Evolutionary conservation across 2,797 vertebrate genomes (phyloP), one percentile per base, ranked within the genome.

Genomic region (Tragopan temminckii): DNA sequence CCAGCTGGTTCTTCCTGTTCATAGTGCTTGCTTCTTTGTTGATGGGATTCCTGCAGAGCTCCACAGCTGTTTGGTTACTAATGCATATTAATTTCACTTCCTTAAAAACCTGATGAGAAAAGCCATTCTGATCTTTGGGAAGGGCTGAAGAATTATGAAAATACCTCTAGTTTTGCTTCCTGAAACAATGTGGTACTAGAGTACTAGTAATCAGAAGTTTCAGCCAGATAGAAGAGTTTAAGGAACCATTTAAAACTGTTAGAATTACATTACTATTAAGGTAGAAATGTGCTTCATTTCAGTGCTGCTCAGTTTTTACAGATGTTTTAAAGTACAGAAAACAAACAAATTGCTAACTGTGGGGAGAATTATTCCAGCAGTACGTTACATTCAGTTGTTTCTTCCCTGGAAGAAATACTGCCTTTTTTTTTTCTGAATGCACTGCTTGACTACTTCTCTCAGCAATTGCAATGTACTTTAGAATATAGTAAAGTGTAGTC

Each of bases 21-120:
- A 81, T 50, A 78, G 64, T 70, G 72, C 66, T 72, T 53, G 76
- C 93, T 95, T 91, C 89, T 88, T 91, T 89, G 78, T 93, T 94
- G 96, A 94, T 80, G 89, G 93, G 95, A 94, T 92, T 94, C 97
- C 96, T 96, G 96, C 85, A 90, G 97, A 97, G 97, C 59, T 97
- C 91, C 82, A 61, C 87, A 81, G 95, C 62, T 86, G 48, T 94
- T 93, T 96, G 83, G 90, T 83, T 96, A 97, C 88, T 94, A 88
- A 90, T 62, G 85, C 62, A 40, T 80, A 96, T 93, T 97, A 94
- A 96, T 95, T 95, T 94, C 53, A 89, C 80, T 91, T 94, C 71
- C 90, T 86, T 83, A 91, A 94, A 96, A 90, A 83, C 2, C 9
- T 5, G 69, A 85, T 93, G 71, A 91, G 85, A 94, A 93, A 90